phyloP scores from a whole-genome alignment of 2,797 vertebrate genomes.

The Gorsachius magnificus region DNA sequence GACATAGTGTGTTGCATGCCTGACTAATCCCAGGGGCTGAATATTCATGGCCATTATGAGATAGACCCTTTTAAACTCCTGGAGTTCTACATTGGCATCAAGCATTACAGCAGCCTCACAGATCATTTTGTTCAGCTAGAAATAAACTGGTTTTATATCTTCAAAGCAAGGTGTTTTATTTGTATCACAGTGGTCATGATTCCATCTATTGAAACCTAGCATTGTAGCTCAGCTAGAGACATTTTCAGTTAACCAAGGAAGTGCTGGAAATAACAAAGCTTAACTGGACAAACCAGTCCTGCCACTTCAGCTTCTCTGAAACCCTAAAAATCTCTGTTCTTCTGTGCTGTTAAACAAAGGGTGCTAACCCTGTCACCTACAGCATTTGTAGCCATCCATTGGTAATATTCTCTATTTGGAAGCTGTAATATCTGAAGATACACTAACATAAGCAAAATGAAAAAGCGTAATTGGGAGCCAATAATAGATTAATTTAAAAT shows the following conservation, averaged over 20 bases:
- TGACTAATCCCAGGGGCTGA: conserved; percentile 23
- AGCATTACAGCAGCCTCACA: neutral
- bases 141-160: neutral
- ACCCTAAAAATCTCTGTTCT: neutral
- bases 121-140: neutral
- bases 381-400: neutral
- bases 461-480: neutral
- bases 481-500: neutral
- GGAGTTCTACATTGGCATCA: neutral
- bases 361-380: neutral
- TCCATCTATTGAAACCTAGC: neutral
- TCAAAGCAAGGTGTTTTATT: neutral
- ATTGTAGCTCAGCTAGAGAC: neutral
- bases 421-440: neutral
- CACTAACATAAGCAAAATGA: neutral
- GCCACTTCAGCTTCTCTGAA: neutral
- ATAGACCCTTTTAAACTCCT: neutral
- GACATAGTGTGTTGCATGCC: neutral
- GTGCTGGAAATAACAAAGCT: neutral
- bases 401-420: neutral
- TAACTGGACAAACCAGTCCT: neutral
- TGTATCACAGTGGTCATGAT: neutral
- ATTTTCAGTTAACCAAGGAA: neutral
- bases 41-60: conserved; percentile 28
- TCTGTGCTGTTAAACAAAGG: neutral